Percentiles rank a stretch among this genome's conserved stretches.
phyloP scores from a whole-genome alignment of 2,113 vertebrate genomes.

The Accipiter virgatus region DNA sequence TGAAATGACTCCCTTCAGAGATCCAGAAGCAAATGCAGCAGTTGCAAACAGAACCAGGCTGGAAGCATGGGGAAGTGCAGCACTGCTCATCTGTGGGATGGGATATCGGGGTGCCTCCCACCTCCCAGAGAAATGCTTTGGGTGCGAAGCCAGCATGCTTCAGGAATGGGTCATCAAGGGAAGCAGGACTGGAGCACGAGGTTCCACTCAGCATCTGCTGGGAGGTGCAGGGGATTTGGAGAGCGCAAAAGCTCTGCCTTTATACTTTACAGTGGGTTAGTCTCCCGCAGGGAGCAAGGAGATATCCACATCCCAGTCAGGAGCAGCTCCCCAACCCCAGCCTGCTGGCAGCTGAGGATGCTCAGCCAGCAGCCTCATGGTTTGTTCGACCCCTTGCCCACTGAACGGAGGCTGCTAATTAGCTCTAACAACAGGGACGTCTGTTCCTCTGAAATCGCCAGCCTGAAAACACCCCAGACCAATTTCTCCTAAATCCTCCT shows the following conservation, averaged over 20 bases:
- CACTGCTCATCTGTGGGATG: rapidly evolving
- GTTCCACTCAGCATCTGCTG: not conserved
- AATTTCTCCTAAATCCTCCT: not conserved
- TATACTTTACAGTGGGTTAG: not conserved
- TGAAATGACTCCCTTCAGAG: not conserved
- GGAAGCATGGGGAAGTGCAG: rapidly evolving
- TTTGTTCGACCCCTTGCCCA: not conserved
- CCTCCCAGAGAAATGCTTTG: not conserved
- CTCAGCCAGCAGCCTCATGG: not conserved
- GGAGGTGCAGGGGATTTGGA: not conserved
- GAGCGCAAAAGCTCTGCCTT: not conserved
- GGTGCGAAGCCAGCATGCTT: rapidly evolving
- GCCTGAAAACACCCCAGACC: not conserved
- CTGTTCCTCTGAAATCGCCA: not conserved
- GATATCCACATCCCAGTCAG: not conserved
- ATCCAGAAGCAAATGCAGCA: not conserved
- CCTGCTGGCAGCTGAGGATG: not conserved
- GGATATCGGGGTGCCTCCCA: not conserved
- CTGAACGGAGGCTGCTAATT: not conserved
- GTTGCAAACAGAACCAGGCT: not conserved
- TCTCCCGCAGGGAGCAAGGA: not conserved
- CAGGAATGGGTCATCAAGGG: not conserved
- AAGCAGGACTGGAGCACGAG: not conserved
- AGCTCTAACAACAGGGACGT: not conserved
- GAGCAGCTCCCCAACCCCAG: not conserved